Conservation (phyloP, 2,797 vertebrate species). For the Fistularia commersonii region DNA sequence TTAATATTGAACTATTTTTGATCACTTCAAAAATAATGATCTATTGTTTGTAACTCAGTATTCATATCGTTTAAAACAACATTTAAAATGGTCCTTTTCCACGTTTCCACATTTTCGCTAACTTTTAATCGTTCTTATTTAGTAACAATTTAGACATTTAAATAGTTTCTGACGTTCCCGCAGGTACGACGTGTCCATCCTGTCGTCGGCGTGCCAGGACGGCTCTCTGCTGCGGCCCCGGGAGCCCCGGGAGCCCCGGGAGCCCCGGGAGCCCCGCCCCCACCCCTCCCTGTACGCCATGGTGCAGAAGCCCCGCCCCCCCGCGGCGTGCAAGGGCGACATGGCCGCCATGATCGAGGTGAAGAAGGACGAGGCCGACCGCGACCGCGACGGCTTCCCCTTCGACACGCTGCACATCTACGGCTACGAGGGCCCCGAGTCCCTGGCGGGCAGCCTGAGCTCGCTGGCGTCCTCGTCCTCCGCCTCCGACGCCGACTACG, state of each 20-base stretch:
- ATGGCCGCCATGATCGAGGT: conserved; percentile 94
- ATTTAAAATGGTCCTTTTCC: too few relatives aligned
- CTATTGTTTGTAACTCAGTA: too few relatives aligned
- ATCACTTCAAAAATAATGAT: too few relatives aligned
- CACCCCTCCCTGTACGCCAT: conserved; percentile 76
- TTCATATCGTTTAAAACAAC: too few relatives aligned
- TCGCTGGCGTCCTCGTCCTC: conserved; percentile 85
- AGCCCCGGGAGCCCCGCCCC: too few relatives aligned
- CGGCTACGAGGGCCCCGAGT: conserved; percentile 90
- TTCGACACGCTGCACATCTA: conserved; percentile 96
- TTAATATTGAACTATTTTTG: too few relatives aligned
- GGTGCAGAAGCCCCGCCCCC: conserved; percentile 76
- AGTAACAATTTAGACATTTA: background rate
- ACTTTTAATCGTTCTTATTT: background rate
- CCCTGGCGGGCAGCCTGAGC: conserved; percentile 90
- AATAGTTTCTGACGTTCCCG: background rate
- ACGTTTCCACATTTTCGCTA: too few relatives aligned
- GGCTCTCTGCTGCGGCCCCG: conserved; percentile 60
- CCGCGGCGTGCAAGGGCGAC: conserved; percentile 76
- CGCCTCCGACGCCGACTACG: conserved; percentile 87
- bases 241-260: too few relatives aligned
- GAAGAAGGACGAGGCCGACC: conserved; percentile 94
- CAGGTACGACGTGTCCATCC: conserved; percentile 91
- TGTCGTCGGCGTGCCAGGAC: conserved; percentile 82
- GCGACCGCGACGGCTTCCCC: conserved; percentile 84